Conservation (phyloP, 1,140 invertebrate species). For the Eueides isabella region DNA sequence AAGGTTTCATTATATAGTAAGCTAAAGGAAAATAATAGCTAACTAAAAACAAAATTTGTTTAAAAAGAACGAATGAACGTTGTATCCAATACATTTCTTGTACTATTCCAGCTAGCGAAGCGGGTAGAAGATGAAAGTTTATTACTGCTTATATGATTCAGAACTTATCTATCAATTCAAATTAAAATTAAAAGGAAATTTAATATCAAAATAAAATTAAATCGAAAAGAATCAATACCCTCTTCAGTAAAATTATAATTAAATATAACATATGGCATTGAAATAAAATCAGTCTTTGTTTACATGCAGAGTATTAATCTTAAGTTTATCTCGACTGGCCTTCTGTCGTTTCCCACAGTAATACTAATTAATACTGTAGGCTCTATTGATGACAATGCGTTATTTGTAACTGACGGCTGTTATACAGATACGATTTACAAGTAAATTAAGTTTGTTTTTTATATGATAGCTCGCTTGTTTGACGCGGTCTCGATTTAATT, state of each 20-base stretch:
- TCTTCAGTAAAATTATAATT: conserved; percentile 13
- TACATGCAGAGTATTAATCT: conserved; percentile 27
- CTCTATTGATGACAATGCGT: conserved; percentile 35
- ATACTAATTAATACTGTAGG: conserved; percentile 29
- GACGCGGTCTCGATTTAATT: no score
- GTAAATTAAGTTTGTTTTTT: not conserved
- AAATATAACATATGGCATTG: not conserved
- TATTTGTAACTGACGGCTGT: conserved; percentile 22
- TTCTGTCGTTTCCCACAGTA: conserved; percentile 36
- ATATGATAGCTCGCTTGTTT: no score
- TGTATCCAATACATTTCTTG: no score
- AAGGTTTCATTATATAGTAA: no score
- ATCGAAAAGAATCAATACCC: not conserved
- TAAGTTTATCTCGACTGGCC: conserved; percentile 29
- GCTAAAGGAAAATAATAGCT: no score
- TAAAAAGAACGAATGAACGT: no score
- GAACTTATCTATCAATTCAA: no score
- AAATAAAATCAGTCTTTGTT: conserved; percentile 23
- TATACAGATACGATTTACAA: not conserved
- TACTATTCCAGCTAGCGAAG: no score
- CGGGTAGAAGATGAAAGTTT: no score
- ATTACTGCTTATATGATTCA: no score
- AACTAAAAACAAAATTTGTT: no score
- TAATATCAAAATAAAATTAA: not conserved
- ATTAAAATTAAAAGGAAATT: no score